Percentiles rank a stretch among this genome's conserved stretches.
These are phyloP conservation scores for Tiliacea aurago DNA, from an alignment of 2,888 invertebrate species.

Conservation along the genomic window DNA sequence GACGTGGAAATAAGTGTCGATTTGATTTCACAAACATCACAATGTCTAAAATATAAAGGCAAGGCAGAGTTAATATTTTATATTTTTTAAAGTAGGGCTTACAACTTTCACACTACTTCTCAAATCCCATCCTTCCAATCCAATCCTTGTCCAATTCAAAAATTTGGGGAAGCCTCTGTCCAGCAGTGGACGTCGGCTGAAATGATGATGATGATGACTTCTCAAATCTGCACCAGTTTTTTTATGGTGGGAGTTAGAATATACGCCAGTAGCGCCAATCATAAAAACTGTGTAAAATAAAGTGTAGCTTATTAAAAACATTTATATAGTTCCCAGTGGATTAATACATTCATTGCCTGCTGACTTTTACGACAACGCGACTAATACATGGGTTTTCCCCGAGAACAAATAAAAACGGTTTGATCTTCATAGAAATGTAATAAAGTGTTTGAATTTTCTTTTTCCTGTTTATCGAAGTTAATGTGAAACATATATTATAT, in stretches of 20 bases:
- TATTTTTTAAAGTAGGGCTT: too few species aligned
- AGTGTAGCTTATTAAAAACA: constrained; percentile 17
- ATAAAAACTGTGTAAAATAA: constrained; percentile 32
- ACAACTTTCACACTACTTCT: too few species aligned
- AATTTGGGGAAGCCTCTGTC: too few species aligned
- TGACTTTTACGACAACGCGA: constrained; percentile 43
- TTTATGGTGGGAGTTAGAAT: neutral
- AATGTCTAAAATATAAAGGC: too few species aligned
- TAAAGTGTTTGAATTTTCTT: constrained; percentile 13
- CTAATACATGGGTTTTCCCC: constrained; percentile 38
- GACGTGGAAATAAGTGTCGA: too few species aligned
- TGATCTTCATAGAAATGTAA: constrained; percentile 11
- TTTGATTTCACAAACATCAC: too few species aligned
- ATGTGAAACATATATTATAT: neutral
- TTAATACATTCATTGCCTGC: constrained; percentile 36
- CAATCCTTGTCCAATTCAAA: too few species aligned
- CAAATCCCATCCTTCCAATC: too few species aligned
- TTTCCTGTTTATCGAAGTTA: constrained; percentile 14
- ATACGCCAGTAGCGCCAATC: neutral
- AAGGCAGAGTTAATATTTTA: too few species aligned
- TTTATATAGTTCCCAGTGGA: constrained; percentile 3
- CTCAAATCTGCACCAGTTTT: neutral
- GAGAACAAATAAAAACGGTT: constrained; percentile 15
- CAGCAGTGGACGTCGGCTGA: too few species aligned
- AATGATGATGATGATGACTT: too few species aligned